A percentile compares a stretch with the other conserved stretches of the same genome.
Conservation (phyloP, 1,140 invertebrate species). For the Solenopsis invicta region DNA sequence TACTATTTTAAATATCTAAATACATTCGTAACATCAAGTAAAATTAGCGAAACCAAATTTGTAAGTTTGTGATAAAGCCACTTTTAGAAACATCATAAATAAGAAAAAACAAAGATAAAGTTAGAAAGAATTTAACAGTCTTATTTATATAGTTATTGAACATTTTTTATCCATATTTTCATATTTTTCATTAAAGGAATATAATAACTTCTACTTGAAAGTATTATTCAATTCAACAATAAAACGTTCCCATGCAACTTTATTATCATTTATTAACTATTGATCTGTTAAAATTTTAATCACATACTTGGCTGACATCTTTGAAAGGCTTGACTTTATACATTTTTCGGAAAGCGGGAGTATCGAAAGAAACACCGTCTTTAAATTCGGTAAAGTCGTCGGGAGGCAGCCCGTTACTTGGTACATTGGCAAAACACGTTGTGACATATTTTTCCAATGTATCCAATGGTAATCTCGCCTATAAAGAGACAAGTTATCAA, state of each 20-base stretch:
- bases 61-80: not conserved
- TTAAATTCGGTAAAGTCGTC: slow-evolving; percentile 88
- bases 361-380: slow-evolving; percentile 88
- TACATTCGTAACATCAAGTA: not conserved
- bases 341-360: slow-evolving; percentile 90
- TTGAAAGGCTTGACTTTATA: slow-evolving; percentile 94
- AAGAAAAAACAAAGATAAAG: not conserved
- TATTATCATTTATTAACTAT: not conserved
- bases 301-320: slow-evolving; percentile 89
- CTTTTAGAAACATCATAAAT: not conserved
- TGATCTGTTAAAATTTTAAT: not conserved
- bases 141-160: not conserved
- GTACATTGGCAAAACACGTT: slow-evolving; percentile 89
- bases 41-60: not conserved
- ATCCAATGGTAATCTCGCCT: slow-evolving; percentile 93
- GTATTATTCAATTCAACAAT: not conserved
- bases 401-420: slow-evolving; percentile 88
- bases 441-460: slow-evolving; percentile 91
- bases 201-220: not conserved
- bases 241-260: not conserved
- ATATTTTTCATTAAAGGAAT: not conserved
- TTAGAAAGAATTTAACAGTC: not conserved
- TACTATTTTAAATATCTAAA: not conserved
- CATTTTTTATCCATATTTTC: not conserved
- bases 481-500: slow-evolving; percentile 37